Percentiles rank a stretch among this genome's conserved stretches.
phyloP scores from a whole-genome alignment of 1,140 invertebrate species.

The Plodia interpunctella region DNA sequence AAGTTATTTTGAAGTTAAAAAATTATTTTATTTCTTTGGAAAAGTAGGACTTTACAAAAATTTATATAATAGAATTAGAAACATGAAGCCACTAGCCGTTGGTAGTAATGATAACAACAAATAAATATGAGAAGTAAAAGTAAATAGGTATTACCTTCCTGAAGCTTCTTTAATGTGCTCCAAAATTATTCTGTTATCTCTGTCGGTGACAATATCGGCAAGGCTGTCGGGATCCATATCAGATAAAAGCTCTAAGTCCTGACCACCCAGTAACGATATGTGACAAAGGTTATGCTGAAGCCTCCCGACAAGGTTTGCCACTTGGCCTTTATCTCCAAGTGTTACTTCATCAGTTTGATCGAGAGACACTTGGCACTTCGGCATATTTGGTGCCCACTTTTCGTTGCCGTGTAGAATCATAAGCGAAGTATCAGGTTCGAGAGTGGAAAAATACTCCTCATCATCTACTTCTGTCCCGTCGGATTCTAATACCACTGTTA shows the following conservation, averaged over 20 bases:
- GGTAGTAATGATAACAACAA: constrained; percentile 1
- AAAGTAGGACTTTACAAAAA: too few species aligned
- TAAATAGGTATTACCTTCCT: constrained; percentile 83
- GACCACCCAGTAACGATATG: constrained; percentile 87
- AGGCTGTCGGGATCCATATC: constrained; percentile 92
- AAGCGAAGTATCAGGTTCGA: constrained; percentile 88
- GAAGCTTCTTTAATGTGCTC: constrained; percentile 90
- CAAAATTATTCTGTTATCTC: constrained; percentile 85
- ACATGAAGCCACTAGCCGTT: too few species aligned
- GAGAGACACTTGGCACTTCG: constrained; percentile 78
- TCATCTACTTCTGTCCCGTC: constrained; percentile 94
- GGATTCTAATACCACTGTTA: constrained; percentile 88
- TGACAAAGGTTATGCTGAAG: constrained; percentile 88
- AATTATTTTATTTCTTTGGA: too few species aligned
- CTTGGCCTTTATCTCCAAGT: constrained; percentile 77
- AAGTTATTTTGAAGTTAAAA: too few species aligned
- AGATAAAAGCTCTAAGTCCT: constrained; percentile 87
- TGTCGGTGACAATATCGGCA: constrained; percentile 86
- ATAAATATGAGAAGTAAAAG: too few species aligned
- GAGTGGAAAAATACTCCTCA: constrained; percentile 90
- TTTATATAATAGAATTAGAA: too few species aligned
- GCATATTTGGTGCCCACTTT: constrained; percentile 81
- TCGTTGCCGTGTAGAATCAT: constrained; percentile 87
- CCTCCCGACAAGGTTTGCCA: constrained; percentile 82
- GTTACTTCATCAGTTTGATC: constrained; percentile 83